Conservation (phyloP, 2,888 invertebrate species). For the Agrotis segetum region DNA sequence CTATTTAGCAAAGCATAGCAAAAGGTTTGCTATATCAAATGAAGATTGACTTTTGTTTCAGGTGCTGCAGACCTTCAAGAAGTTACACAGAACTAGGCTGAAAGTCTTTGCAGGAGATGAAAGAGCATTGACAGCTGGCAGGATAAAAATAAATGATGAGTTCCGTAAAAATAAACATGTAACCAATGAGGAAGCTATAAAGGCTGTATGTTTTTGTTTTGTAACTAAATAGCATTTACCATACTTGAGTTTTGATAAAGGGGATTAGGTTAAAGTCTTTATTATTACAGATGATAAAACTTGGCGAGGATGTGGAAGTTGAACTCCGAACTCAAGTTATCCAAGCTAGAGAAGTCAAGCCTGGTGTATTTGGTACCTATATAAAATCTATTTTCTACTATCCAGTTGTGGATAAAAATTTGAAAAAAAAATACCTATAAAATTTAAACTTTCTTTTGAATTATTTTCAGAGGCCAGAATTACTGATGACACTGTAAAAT, state of each 20-base stretch:
- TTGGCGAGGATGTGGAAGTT: slow-evolving; percentile 92
- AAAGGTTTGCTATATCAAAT: background rate
- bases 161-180: slow-evolving; percentile 93
- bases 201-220: slow-evolving; percentile 89
- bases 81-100: slow-evolving; percentile 93
- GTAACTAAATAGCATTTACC: background rate
- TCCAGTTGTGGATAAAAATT: too few relatives aligned
- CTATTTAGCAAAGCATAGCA: background rate
- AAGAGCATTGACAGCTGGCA: slow-evolving; percentile 91
- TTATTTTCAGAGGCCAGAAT: slow-evolving; percentile 91
- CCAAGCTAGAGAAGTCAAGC: slow-evolving; percentile 93
- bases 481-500: slow-evolving; percentile 90
- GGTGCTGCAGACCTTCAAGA: slow-evolving; percentile 94
- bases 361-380: slow-evolving; percentile 92
- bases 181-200: slow-evolving; percentile 91
- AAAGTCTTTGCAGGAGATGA: slow-evolving; percentile 93
- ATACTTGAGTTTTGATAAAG: background rate
- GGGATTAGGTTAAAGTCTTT: background rate
- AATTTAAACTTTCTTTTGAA: slow-evolving; percentile 19
- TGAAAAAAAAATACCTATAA: background rate
- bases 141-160: slow-evolving; percentile 94
- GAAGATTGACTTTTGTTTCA: slow-evolving; percentile 73
- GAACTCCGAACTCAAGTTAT: slow-evolving; percentile 94
- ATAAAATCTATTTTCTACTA: background rate
- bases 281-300: slow-evolving; percentile 92